phyloP scores from a whole-genome alignment of 1,140 invertebrate genomes.

The Dendrolimus kikuchii region DNA sequence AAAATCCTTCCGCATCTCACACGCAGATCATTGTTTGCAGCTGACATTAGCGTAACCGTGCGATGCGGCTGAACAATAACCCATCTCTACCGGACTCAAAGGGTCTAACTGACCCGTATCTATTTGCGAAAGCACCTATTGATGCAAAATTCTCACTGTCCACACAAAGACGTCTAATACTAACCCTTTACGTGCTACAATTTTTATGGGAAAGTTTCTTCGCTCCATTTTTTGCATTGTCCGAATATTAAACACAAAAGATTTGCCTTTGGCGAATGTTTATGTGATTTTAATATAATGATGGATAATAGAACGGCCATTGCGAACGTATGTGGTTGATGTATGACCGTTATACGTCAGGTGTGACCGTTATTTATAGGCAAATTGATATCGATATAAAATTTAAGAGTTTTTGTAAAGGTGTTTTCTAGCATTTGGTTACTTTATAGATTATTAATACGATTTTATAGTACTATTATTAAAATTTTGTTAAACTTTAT shows the following conservation, averaged over 20 bases:
- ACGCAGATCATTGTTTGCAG: no score
- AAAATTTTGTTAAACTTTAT: no score
- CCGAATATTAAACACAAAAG: constrained; percentile 39
- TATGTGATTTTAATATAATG: constrained; percentile 57
- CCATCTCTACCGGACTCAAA: constrained; percentile 30
- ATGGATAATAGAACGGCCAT: constrained; percentile 28
- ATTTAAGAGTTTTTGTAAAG: not conserved
- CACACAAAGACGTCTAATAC: constrained; percentile 49
- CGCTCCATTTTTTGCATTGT: constrained; percentile 70
- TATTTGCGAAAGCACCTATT: constrained; percentile 36
- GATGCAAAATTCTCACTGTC: constrained; percentile 61
- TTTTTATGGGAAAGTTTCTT: constrained; percentile 64
- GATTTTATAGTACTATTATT: no score
- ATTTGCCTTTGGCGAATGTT: constrained; percentile 58
- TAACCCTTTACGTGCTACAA: constrained; percentile 53
- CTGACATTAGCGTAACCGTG: constrained; percentile 56
- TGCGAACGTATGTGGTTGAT: constrained; percentile 19
- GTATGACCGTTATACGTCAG: constrained; percentile 49
- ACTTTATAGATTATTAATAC: no score
- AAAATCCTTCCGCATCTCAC: not conserved
- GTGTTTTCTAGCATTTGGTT: no score
- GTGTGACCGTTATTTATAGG: not conserved
- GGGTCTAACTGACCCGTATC: constrained; percentile 59
- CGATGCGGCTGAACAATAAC: constrained; percentile 42
- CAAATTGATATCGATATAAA: not conserved